Base-by-base conservation (phyloP, 1,140 invertebrate species). In the Drosophila suzukii region DNA sequence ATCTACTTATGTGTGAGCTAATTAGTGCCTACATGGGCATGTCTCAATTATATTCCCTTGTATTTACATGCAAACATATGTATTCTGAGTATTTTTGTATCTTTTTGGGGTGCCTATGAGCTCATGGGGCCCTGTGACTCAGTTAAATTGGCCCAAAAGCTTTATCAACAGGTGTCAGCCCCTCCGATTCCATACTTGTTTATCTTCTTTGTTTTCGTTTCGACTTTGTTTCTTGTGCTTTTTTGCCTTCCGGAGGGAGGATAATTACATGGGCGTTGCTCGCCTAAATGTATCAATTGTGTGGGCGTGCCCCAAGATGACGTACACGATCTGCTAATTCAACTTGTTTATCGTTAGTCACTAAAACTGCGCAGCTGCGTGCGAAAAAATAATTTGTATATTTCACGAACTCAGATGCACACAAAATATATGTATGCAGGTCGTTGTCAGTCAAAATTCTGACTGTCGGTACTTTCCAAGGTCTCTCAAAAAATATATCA, bases 181-280 rank as follows among this genome's bases (percentile, higher is more conserved):
- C 15, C 36, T 7, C 2, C 6, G 6, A 60, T 38, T 11, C 44
- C 44, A 65, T 41, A 34, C 32, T n/a, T 65, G 57, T 7, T 67
- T 50, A 24, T 24, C 50, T 38, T 56, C 12, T 27, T 13, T 36
- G 44, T 71, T 81, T 59, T 63, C 27, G 27, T 41, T 32, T 51
- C 24, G 38, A 36, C 24, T 27, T 39, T 11, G 39, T 47, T 32
- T 34, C 4, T 24, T 20, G 20, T 13, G 39, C 8, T 5, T 15
- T 17, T 20, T 6, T n/a, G 38, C 11, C 39, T 58, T 59, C 47
- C 15, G 27, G 61, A 20, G 17, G 44, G 27, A 24, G 34, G 32
- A 30, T 20, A 82, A 83, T 82, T 82, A 82, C 7, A 54, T 60
- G 78, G 79, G 78, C 66, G 73, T 49, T 70, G 27, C 53, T 36